These are phyloP conservation scores for Forbesichthys papilliferus DNA, from an alignment of 2,113 vertebrate genomes.

Conservation along the genomic window DNA sequence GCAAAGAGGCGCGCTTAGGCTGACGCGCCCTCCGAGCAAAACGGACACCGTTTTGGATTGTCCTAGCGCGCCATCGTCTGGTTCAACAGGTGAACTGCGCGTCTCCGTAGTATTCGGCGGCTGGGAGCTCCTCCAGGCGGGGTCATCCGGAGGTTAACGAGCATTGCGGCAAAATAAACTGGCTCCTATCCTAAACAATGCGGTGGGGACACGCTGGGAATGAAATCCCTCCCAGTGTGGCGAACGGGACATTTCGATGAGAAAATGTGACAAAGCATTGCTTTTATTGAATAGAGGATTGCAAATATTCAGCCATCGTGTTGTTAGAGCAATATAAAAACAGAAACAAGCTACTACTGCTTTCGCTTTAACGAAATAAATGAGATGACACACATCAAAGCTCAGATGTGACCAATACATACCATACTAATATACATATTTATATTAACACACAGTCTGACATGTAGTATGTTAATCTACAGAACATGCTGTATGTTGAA, in stretches of 20 bases:
- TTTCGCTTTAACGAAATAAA: no score
- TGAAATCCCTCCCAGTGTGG: conserved; percentile 45
- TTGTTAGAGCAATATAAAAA: conserved; percentile 30
- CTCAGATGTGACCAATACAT: no score
- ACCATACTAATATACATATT: no score
- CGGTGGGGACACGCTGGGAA: conserved; percentile 65
- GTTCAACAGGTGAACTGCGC: conserved; percentile 66
- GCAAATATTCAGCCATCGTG: conserved; percentile 30
- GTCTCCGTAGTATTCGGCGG: conserved; percentile 46
- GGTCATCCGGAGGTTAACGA: conserved; percentile 93
- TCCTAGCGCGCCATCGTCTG: conserved; percentile 91
- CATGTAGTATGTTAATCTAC: no score
- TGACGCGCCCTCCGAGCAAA: conserved; percentile 57
- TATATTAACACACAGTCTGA: no score
- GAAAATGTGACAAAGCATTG: conserved; percentile 48
- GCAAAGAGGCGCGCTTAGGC: conserved; percentile 74
- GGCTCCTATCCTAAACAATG: conserved; percentile 82
- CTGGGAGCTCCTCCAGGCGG: conserved; percentile 68
- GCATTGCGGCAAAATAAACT: conserved; percentile 84
- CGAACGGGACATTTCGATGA: conserved; percentile 7
- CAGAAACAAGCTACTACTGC: no score
- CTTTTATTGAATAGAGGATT: conserved; percentile 38
- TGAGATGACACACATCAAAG: no score
- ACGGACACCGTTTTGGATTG: conserved; percentile 67
- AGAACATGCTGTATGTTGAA: no score